Percentiles rank a stretch among this genome's conserved stretches.
phyloP scores from a whole-genome alignment of 2,113 vertebrate genomes.

The Trematocara marginatum region DNA sequence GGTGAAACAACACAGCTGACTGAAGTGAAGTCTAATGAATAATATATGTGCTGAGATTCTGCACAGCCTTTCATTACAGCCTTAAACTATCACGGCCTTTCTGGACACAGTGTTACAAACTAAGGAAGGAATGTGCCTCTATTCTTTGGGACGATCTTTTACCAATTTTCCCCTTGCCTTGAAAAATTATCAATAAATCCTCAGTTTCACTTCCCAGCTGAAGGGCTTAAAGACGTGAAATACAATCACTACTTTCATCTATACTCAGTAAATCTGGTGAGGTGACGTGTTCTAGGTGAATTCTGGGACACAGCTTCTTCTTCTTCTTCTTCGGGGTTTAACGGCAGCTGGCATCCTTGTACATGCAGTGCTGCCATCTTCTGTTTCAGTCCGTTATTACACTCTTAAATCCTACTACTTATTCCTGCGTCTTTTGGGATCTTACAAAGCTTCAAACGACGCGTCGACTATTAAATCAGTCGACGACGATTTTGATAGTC shows the following conservation, averaged over 20 bases:
- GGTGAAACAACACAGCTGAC: slow-evolving; percentile 7
- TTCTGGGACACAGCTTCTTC: no score
- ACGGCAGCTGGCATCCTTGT: no score
- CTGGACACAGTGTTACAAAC: background rate
- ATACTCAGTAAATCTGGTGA: background rate
- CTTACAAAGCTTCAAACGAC: no score
- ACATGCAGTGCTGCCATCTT: no score
- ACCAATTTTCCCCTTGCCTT: rapidly evolving
- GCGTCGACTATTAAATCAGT: no score
- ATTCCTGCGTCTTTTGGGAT: no score
- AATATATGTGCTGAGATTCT: slow-evolving; percentile 29
- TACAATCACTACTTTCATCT: background rate
- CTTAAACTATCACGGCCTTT: background rate
- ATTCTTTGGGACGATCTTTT: background rate
- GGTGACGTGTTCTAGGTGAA: background rate
- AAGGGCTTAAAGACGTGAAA: background rate
- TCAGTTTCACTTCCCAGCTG: background rate
- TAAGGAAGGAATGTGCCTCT: background rate
- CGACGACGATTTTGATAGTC: no score
- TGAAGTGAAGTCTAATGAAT: slow-evolving; percentile 35
- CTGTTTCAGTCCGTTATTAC: no score
- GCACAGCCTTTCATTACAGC: background rate
- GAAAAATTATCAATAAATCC: rapidly evolving
- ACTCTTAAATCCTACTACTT: no score
- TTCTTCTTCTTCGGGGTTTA: no score